These are phyloP conservation scores for Adelges cooleyi DNA, from an alignment of 1,140 invertebrate genomes.

Conservation along the genomic window DNA sequence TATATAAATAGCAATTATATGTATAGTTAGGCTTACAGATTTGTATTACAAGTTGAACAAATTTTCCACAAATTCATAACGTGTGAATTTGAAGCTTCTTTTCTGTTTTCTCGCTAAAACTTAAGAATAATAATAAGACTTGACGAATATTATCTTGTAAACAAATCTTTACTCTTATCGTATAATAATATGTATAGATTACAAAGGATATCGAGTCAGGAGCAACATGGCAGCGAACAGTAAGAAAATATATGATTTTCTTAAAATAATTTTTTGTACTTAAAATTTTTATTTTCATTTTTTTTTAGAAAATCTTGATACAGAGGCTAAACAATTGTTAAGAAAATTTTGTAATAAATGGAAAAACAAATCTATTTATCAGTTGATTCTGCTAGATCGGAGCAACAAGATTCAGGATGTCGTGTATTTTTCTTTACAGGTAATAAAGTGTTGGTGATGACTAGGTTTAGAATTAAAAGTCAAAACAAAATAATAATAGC, in stretches of 20 bases:
- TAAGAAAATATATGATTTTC: neutral
- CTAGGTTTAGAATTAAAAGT: neutral
- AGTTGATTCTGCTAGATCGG: slow-evolving; percentile 67
- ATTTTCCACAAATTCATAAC: no score
- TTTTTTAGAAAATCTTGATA: slow-evolving; percentile 48
- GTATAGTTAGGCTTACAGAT: no score
- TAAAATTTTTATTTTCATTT: slow-evolving; percentile 2
- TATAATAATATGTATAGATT: neutral
- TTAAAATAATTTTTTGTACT: neutral
- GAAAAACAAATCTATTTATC: slow-evolving; percentile 66
- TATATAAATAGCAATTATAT: no score
- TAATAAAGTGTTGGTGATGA: no score
- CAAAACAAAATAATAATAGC: neutral
- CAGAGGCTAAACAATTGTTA: slow-evolving; percentile 57
- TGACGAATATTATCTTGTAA: no score
- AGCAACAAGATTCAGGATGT: slow-evolving; percentile 65
- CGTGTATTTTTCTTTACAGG: slow-evolving; percentile 71
- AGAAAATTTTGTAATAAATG: slow-evolving; percentile 60
- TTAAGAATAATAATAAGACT: no score
- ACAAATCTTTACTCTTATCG: neutral
- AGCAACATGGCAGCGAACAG: neutral
- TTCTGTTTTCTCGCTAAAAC: no score
- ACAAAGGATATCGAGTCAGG: neutral
- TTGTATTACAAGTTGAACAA: no score
- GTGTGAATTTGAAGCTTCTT: no score